These are phyloP conservation scores for Macroglossus sobrinus DNA, from an alignment of 2,113 vertebrate genomes.

Conservation along the genomic window DNA sequence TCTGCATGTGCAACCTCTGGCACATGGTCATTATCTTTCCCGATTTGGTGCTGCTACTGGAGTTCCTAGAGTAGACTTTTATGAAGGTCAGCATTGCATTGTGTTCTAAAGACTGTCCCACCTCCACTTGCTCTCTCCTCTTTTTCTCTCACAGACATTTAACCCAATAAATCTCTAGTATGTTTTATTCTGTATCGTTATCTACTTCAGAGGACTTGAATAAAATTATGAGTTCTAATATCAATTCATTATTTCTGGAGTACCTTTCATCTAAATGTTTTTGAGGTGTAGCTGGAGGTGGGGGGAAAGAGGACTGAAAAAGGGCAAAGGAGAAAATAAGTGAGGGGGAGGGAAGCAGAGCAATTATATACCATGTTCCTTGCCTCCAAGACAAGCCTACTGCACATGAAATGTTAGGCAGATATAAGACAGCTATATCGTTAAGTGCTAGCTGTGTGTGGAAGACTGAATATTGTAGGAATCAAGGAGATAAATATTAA, in stretches of 20 bases:
- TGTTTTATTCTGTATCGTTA: neutral
- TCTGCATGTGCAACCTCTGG: fast-evolving
- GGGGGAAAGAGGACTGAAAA: neutral
- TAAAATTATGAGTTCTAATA: neutral
- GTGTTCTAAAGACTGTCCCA: neutral
- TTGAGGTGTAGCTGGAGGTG: neutral
- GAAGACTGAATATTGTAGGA: neutral
- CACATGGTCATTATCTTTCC: neutral
- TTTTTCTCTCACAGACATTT: neutral
- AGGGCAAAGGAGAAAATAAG: neutral
- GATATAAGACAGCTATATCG: neutral
- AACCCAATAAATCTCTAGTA: neutral
- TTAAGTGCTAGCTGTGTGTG: neutral
- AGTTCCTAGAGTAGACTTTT: neutral
- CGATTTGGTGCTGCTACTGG: neutral
- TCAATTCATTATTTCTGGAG: neutral
- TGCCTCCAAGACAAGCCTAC: neutral
- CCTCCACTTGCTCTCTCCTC: neutral
- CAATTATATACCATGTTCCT: neutral
- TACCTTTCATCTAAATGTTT: neutral
- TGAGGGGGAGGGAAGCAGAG: neutral
- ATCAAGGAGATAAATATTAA: neutral
- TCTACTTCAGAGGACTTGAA: neutral
- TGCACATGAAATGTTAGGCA: neutral
- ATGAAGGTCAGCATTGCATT: neutral